Percentiles rank a stretch among this genome's conserved stretches.
phyloP scores from a whole-genome alignment of 1,140 invertebrate species.

The Lucilia cuprina region DNA sequence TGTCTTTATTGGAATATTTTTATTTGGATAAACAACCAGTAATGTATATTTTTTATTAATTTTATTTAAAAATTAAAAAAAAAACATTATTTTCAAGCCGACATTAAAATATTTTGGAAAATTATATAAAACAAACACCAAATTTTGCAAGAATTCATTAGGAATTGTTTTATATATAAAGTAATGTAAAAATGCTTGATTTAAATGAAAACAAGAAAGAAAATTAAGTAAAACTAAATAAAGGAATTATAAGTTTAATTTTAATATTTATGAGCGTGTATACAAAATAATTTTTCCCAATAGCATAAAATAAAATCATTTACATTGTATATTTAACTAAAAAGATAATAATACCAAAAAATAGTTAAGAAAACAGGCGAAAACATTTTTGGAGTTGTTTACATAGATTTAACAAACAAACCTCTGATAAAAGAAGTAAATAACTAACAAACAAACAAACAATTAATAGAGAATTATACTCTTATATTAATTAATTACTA shows the following conservation, averaged over 20 bases:
- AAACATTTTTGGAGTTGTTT: neutral
- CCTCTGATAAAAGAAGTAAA: neutral
- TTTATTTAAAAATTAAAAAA: neutral
- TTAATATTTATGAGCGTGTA: neutral
- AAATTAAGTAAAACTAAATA: neutral
- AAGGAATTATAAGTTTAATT: neutral
- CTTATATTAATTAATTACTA: neutral
- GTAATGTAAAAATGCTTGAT: neutral
- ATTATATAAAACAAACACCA: neutral
- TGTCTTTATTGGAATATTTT: neutral
- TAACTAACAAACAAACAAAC: neutral
- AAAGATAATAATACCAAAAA: neutral
- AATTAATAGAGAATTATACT: too few relatives aligned
- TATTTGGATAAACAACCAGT: conserved; percentile 11
- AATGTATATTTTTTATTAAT: neutral
- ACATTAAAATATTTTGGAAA: neutral
- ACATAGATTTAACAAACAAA: neutral
- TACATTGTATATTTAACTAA: neutral
- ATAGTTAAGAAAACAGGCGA: neutral
- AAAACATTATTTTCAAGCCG: neutral
- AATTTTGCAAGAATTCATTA: neutral
- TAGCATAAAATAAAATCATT: neutral
- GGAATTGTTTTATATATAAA: neutral
- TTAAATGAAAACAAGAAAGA: neutral
- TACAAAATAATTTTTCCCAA: neutral